These are phyloP conservation scores for Atherinomorus stipes DNA, from an alignment of 2,113 vertebrate species.

Conservation along the genomic window DNA sequence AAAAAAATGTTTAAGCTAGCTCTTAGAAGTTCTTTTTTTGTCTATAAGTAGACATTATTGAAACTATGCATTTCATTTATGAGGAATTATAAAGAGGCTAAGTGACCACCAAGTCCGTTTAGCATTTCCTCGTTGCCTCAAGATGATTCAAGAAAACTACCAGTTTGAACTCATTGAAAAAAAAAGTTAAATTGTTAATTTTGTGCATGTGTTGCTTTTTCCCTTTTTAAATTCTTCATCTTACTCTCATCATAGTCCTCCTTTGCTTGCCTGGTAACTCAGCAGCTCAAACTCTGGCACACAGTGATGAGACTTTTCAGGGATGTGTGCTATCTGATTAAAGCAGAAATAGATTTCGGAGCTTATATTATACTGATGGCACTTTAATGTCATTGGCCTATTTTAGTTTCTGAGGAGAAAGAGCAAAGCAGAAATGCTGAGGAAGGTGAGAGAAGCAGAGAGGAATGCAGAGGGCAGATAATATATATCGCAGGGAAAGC, in stretches of 20 bases:
- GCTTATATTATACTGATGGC: conserved; percentile 33
- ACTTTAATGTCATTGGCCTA: conserved; percentile 59
- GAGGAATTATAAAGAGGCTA: background rate
- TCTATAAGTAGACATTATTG: background rate
- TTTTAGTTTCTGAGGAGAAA: conserved; percentile 41
- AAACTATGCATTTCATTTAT: conserved; percentile 15
- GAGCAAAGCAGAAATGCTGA: background rate
- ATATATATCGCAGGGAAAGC: conserved; percentile 24
- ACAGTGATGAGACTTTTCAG: conserved; percentile 18
- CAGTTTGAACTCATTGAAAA: too few relatives aligned
- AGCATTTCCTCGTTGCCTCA: background rate
- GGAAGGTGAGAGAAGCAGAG: background rate
- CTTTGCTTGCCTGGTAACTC: conserved; percentile 17
- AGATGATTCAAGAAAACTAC: background rate
- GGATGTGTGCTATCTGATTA: conserved; percentile 39
- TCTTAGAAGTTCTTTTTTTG: conserved; percentile 18
- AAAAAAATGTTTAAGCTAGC: conserved; percentile 21
- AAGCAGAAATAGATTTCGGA: conserved; percentile 37
- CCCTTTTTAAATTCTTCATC: conserved; percentile 3
- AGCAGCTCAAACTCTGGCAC: conserved; percentile 24
- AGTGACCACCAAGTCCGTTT: background rate
- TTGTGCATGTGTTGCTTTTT: background rate
- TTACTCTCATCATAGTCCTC: conserved; percentile 5
- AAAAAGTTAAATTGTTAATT: too few relatives aligned
- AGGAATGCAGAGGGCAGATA: conserved; percentile 15